Evolutionary conservation across 2,888 invertebrate genomes (phyloP), one percentile per base, ranked within the genome.

Genomic region (Nebria salina): DNA sequence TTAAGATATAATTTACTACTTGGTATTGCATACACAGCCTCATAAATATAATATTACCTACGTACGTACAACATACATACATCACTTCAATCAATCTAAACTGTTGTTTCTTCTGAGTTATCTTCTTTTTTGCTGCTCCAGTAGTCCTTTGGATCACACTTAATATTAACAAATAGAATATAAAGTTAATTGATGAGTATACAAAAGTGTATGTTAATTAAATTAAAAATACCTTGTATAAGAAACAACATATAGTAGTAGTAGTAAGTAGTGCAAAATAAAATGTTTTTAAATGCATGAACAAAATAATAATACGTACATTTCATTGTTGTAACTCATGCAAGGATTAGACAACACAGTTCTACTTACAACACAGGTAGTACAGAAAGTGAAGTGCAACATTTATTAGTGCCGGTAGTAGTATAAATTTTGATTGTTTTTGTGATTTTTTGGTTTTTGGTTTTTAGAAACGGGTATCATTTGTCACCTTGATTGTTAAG

Each of bases 401-500:
- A 82, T 82, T 73, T 77, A 43, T 70, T 68, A 68, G 75, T 81
- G 77, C 72, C 78, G 81, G 72, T 15, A 11, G 7, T 13, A 13
- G 8, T 54, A 11, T 54, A 11, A 54, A 13, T 25, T 65, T 54
- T 80, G 75, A 25, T 70, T 76, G 81, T 76, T 65, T 26, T 15
- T 66, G 15, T 66, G 25, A 66, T 20, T 76, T 74, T 2, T 54
- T 8, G 54, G 54, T 11, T 54, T 77, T 54, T 34, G 34, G 34
- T 80, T 54, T 77, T 74, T 76, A 76, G 77, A 83, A 76, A 81
- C 81, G 83, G 72, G 85, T 83, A 78, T 85, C 83, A 75, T 88
- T 87, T 82, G 89, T 91, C 91, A 92, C 92, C 92, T 92, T 92
- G 86, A 92, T 92, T 76, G 90, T 91, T 83, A 92, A 91, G 82